phyloP scores from a whole-genome alignment of 2,888 invertebrate species.

The Tipula unca region DNA sequence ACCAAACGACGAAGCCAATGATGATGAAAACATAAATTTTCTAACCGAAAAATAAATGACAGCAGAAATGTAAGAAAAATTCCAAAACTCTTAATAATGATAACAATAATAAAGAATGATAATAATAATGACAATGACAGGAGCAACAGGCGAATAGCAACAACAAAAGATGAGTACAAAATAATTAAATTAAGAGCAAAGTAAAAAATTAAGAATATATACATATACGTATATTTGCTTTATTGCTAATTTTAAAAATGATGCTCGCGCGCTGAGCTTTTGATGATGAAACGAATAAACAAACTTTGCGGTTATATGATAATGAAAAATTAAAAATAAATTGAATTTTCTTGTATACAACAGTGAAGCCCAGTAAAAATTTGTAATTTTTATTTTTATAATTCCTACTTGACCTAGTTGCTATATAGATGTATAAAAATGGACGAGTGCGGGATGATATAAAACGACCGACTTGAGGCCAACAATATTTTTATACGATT shows the following conservation, averaged over 20 bases:
- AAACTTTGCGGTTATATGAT: background rate
- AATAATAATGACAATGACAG: background rate
- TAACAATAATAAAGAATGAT: background rate
- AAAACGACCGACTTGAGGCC: background rate
- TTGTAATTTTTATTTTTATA: background rate
- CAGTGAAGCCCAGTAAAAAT: background rate
- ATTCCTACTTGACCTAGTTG: background rate
- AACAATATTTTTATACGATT: background rate
- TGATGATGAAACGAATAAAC: background rate
- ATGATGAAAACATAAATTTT: background rate
- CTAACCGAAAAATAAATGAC: background rate
- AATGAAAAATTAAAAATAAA: background rate
- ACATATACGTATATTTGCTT: background rate
- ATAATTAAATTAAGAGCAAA: background rate
- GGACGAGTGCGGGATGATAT: background rate
- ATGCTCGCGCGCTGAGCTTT: background rate
- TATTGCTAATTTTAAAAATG: background rate
- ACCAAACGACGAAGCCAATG: background rate
- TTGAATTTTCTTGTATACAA: background rate
- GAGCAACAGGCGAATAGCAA: background rate
- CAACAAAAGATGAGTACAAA: background rate
- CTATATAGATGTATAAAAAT: background rate
- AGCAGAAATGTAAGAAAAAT: background rate
- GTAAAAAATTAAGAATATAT: background rate
- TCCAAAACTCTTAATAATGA: background rate